Conservation (phyloP, 2,113 vertebrate genomes). For the Chitala chitala region DNA sequence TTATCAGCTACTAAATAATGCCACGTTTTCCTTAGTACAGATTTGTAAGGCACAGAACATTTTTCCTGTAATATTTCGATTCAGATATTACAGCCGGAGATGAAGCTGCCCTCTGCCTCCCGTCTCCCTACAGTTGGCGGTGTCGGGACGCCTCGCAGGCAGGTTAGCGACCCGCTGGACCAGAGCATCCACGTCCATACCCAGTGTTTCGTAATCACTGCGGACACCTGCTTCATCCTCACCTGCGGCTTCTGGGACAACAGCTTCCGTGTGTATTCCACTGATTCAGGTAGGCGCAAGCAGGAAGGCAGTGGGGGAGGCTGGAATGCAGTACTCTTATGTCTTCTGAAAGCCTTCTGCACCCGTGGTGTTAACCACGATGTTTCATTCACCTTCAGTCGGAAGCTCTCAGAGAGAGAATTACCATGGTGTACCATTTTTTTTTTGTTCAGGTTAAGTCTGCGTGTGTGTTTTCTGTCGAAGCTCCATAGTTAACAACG, state of each 20-base stretch:
- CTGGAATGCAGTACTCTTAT: too few species aligned
- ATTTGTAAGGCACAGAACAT: too few species aligned
- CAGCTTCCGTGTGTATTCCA: slow-evolving; percentile 94
- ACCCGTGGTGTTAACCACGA: too few species aligned
- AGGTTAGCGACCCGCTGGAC: slow-evolving; percentile 92
- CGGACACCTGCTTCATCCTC: slow-evolving; percentile 89
- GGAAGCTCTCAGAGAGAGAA: too few species aligned
- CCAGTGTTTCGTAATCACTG: slow-evolving; percentile 89
- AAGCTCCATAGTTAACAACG: not conserved
- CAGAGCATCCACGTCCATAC: slow-evolving; percentile 92
- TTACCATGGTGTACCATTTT: too few species aligned
- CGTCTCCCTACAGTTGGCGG: slow-evolving; percentile 68
- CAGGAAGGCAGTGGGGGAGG: not conserved
- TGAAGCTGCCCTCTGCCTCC: not conserved
- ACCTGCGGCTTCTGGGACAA: slow-evolving; percentile 98
- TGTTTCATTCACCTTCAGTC: too few species aligned
- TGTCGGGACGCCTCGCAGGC: slow-evolving; percentile 79
- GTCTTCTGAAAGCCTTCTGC: too few species aligned
- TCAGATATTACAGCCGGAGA: too few species aligned
- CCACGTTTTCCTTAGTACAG: too few species aligned
- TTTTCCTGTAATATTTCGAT: not conserved
- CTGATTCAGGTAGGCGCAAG: slow-evolving; percentile 76
- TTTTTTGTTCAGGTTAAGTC: too few species aligned
- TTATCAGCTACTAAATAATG: too few species aligned
- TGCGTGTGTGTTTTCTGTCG: not conserved